These are phyloP conservation scores for Lates calcarifer DNA, from an alignment of 2,113 vertebrate species.

Conservation along the genomic window DNA sequence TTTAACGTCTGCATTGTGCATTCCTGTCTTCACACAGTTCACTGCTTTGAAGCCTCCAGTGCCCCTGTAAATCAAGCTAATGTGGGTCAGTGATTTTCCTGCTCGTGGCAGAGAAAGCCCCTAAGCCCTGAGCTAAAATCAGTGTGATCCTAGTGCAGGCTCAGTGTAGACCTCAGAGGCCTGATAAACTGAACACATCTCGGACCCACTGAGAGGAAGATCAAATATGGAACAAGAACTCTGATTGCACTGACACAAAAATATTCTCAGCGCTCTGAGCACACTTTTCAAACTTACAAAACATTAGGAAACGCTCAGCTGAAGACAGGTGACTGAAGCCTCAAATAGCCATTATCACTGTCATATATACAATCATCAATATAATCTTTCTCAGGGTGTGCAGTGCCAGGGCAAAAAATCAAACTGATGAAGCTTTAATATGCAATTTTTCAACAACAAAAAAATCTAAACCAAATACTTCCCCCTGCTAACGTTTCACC, in stretches of 20 bases:
- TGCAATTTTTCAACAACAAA: too few relatives aligned
- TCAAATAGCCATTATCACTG: neutral
- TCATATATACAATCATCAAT: neutral
- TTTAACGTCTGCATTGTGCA: slow-evolving; percentile 7
- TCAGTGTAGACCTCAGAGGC: slow-evolving; percentile 1
- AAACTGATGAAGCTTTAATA: neutral
- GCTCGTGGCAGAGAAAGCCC: slow-evolving; percentile 38
- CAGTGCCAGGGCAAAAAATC: neutral
- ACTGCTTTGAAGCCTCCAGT: slow-evolving; percentile 23
- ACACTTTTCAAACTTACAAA: neutral
- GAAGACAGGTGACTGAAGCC: neutral
- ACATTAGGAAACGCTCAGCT: neutral
- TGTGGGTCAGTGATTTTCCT: slow-evolving; percentile 68
- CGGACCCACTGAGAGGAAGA: neutral
- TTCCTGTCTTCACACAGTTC: slow-evolving; percentile 33
- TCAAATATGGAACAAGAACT: slow-evolving; percentile 25
- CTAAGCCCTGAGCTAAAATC: slow-evolving; percentile 46
- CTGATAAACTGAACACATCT: slow-evolving; percentile 37
- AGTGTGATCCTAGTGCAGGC: slow-evolving; percentile 26
- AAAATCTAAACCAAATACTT: neutral
- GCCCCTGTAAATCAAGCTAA: slow-evolving; percentile 46
- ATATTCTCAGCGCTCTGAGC: slow-evolving; percentile 2
- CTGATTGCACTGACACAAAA: neutral
- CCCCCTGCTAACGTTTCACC: neutral
- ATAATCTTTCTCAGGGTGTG: neutral